Percentiles rank a stretch among this genome's conserved stretches.
Conservation (phyloP, 1,140 invertebrate genomes). For the Ceratosolen solmsi region DNA sequence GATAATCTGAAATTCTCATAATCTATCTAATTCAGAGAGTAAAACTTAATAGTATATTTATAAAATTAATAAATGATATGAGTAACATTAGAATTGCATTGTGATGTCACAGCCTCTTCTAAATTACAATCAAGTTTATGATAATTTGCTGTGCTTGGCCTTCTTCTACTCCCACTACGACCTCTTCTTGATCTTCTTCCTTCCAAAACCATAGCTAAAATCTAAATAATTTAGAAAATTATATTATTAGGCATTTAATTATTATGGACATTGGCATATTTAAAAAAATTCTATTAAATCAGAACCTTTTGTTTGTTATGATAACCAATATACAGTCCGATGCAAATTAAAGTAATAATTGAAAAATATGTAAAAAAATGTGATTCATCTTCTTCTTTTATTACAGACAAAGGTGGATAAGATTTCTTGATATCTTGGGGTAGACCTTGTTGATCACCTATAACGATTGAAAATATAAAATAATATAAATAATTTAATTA, state of each 20-base stretch:
- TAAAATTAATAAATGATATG: slow-evolving; percentile 71
- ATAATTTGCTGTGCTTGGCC: slow-evolving; percentile 77
- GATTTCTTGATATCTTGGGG: background rate
- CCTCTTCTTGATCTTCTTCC: slow-evolving; percentile 72
- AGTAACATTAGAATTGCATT: slow-evolving; percentile 70
- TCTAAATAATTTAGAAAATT: slow-evolving; percentile 63
- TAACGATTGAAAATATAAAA: slow-evolving; percentile 3
- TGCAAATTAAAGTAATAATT: slow-evolving; percentile 75
- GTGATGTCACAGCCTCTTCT: slow-evolving; percentile 78
- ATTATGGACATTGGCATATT: slow-evolving; percentile 25
- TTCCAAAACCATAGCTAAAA: slow-evolving; percentile 76
- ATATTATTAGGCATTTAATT: slow-evolving; percentile 16
- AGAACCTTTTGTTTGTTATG: slow-evolving; percentile 81
- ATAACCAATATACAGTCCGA: slow-evolving; percentile 78
- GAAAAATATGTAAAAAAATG: slow-evolving; percentile 73
- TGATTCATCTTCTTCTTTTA: slow-evolving; percentile 43
- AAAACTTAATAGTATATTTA: background rate
- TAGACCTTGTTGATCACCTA: background rate
- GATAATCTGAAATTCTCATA: background rate
- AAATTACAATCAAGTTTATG: slow-evolving; percentile 78
- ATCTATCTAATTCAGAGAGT: background rate
- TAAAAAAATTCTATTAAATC: slow-evolving; percentile 2
- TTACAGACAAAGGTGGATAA: background rate
- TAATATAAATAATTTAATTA: background rate
- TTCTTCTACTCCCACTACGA: slow-evolving; percentile 67